Evolutionary conservation across 2,888 invertebrate species (phyloP), one percentile per base, ranked within the genome.

Genomic region (Rotaria socialis): DNA sequence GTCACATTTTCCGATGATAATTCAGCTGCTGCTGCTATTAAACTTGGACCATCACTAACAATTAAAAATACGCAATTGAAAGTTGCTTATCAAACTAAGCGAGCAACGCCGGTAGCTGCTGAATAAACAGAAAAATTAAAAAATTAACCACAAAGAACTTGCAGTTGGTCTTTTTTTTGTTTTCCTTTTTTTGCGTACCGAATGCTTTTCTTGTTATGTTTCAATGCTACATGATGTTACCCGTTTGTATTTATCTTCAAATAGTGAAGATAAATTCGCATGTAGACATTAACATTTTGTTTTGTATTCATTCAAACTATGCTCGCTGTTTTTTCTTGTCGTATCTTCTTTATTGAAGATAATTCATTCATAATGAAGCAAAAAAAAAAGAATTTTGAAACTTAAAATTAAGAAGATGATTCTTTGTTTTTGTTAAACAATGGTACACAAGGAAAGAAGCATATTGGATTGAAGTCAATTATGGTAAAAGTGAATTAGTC

Each of bases 31-130:
- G 80, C 80, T 43, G 80, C 80, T 43, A 47, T 80, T 43, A 80
- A 80, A 80, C 47, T n/a, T 24, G 80, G 80, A 24, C 24, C 47
- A 43, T 16, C 47, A 24, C 24, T 80, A n/a, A 80, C 80, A 80
- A 5, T 80, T 8, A 80, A 80, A 80, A n/a, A n/a, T 80, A 80
- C 80, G n/a, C 80, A 80, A 80, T 47, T 80, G 14, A 80, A 80
- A 80, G 47, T 80, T 24, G 24, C 47, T 47, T 80, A 80, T 47
- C 80, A 47, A 47, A 80, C 80, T 14, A 80, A 80, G 47, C 47
- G 47, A n/a, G 22, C 80, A 80, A 47, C 43, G n/a, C 80, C 80
- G 24, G 10, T 19, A 67, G 16, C 67, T 16, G 16, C 67, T 19
- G 27, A 67, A 67, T 67, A 67, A 67, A 2, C 35, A 41, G 1